A percentile compares a stretch with the other conserved stretches of the same genome.
Evolutionary conservation across 1,140 invertebrate genomes (phyloP).

Genomic region (Pteromalus puparum): DNA sequence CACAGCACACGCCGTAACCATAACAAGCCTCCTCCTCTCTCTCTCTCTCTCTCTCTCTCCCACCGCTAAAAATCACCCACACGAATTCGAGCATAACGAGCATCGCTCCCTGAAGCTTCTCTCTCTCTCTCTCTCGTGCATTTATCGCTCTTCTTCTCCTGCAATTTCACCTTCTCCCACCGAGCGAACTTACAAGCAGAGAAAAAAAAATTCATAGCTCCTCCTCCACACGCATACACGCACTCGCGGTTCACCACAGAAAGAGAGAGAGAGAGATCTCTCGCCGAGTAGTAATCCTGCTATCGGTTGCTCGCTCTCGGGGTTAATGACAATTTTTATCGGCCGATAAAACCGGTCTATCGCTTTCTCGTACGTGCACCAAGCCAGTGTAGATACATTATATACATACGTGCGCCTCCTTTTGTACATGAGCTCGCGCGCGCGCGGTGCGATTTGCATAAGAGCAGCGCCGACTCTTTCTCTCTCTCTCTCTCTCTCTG

Average conservation of each 20-base stretch:
- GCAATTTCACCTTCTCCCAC: constrained; percentile 8
- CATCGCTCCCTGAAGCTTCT: not conserved
- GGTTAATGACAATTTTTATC: constrained; percentile 51
- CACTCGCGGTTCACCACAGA: constrained; percentile 31
- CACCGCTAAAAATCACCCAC: not conserved
- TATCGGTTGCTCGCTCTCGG: constrained; percentile 2
- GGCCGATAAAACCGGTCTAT: constrained; percentile 62
- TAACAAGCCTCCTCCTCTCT: not conserved
- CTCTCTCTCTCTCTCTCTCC: not conserved
- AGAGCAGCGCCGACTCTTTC: constrained; percentile 50
- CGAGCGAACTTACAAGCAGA: not conserved
- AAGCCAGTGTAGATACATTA: too few relatives aligned
- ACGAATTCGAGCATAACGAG: constrained; percentile 5
- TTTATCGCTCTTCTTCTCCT: constrained; percentile 18
- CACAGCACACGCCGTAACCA: not conserved
- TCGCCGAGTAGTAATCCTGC: constrained; percentile 12
- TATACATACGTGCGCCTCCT: constrained; percentile 51
- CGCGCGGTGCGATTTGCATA: constrained; percentile 67
- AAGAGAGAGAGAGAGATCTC: not conserved
- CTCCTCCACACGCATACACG: constrained; percentile 11
- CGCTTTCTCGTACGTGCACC: constrained; percentile 55
- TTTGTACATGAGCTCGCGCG: constrained; percentile 49
- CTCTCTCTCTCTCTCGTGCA: not conserved
- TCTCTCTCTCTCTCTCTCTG: constrained; percentile 47
- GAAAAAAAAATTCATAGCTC: constrained; percentile 4